phyloP scores from a whole-genome alignment of 1,140 invertebrate genomes.

The Pentalonia nigronervosa region DNA sequence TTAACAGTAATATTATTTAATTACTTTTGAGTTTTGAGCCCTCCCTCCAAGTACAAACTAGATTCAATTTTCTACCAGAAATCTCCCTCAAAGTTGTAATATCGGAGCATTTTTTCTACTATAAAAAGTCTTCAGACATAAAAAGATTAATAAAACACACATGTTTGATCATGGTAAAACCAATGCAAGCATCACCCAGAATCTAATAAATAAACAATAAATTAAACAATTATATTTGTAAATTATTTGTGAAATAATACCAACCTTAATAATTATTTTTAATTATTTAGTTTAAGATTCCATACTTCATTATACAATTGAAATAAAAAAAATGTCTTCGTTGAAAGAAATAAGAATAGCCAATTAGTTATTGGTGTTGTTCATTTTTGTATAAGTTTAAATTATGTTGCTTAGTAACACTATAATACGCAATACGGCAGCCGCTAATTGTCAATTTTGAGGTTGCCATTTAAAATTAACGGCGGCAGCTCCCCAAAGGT shows the following conservation, averaged over 20 bases:
- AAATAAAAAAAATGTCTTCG: neutral
- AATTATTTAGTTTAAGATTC: conserved; percentile 11
- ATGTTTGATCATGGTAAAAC: neutral
- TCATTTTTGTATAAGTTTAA: conserved; percentile 31
- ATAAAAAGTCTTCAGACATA: neutral
- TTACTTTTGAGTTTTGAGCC: no score
- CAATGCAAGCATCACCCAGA: neutral
- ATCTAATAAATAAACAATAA: neutral
- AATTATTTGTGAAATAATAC: neutral
- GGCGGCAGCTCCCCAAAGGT: conserved; percentile 29
- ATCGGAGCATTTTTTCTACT: neutral
- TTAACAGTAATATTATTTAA: no score
- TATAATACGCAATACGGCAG: conserved; percentile 29
- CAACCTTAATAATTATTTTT: neutral
- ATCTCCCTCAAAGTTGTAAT: neutral
- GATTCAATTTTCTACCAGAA: neutral
- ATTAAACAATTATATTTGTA: neutral
- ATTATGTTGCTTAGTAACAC: conserved; percentile 45
- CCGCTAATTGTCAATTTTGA: conserved; percentile 58
- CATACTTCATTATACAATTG: neutral
- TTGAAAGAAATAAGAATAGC: neutral
- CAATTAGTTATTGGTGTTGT: neutral
- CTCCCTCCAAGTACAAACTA: neutral
- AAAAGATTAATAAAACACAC: neutral
- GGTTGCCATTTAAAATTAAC: conserved; percentile 58